These are phyloP conservation scores for Crotalus viridis DNA, from an alignment of 2,113 vertebrate genomes.

Conservation along the genomic window DNA sequence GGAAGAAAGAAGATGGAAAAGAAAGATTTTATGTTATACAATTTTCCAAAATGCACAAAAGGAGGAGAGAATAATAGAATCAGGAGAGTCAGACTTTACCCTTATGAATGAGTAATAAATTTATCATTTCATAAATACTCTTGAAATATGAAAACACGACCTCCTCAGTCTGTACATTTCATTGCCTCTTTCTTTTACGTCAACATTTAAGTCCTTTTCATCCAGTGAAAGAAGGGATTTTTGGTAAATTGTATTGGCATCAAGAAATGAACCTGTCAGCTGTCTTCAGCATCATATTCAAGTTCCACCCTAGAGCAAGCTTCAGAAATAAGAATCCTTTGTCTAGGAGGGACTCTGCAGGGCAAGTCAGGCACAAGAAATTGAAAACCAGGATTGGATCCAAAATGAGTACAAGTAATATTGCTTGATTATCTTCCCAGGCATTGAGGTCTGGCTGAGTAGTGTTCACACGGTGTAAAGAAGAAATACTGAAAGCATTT, in stretches of 20 bases:
- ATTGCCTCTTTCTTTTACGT: not conserved
- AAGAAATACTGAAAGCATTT: not conserved
- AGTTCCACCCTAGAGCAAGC: not conserved
- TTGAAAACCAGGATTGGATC: too few species aligned
- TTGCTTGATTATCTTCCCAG: too few species aligned
- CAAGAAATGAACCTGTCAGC: not conserved
- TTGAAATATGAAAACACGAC: not conserved
- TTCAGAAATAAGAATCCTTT: not conserved
- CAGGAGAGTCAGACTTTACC: not conserved
- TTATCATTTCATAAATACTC: not conserved
- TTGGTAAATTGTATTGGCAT: not conserved
- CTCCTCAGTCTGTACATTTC: not conserved
- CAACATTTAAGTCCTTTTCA: not conserved
- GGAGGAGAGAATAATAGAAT: not conserved
- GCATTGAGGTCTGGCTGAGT: too few species aligned
- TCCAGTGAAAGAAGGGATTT: not conserved
- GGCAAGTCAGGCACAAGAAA: not conserved
- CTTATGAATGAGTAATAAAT: not conserved
- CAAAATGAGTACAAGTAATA: too few species aligned
- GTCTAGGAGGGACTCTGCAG: not conserved
- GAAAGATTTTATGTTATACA: not conserved
- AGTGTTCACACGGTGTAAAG: not conserved
- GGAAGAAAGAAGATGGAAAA: not conserved
- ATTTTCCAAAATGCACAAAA: not conserved
- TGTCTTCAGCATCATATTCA: not conserved